Evolutionary conservation across 2,797 vertebrate species (phyloP).

Genomic region (Chaetophractus vellerosus): DNA sequence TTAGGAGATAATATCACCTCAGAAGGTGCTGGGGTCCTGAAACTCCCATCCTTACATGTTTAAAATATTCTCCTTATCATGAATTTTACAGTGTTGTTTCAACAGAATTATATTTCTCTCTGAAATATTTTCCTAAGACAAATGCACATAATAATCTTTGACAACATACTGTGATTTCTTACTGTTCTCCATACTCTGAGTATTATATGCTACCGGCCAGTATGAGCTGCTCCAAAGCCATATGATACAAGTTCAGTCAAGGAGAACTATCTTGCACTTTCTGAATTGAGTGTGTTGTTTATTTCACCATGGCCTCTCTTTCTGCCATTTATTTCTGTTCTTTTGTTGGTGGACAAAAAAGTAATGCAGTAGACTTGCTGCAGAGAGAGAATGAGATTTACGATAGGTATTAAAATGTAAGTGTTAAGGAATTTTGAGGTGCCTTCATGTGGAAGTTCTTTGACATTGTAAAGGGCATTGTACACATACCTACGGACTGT

Average conservation of each 20-base stretch:
- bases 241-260: not conserved
- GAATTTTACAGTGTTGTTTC: not conserved
- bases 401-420: not conserved
- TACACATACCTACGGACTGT: not conserved
- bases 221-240: not conserved
- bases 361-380: not conserved
- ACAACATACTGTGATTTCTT: not conserved
- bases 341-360: constrained; percentile 22
- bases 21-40: not conserved
- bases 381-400: constrained; percentile 18
- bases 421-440: not conserved
- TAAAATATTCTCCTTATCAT: constrained; percentile 3
- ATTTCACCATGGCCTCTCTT: not conserved
- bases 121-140: constrained; percentile 42
- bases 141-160: constrained; percentile 4
- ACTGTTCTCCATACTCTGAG: not conserved
- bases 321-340: not conserved
- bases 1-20: not conserved
- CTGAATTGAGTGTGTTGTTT: not conserved
- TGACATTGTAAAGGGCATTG: not conserved
- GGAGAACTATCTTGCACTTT: not conserved
- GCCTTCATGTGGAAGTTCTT: not conserved
- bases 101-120: constrained; percentile 22
- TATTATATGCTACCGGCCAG: not conserved
- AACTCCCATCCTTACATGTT: not conserved